Evolutionary conservation across 2,113 vertebrate species (phyloP).

Genomic region (Galeopterus variegatus): DNA sequence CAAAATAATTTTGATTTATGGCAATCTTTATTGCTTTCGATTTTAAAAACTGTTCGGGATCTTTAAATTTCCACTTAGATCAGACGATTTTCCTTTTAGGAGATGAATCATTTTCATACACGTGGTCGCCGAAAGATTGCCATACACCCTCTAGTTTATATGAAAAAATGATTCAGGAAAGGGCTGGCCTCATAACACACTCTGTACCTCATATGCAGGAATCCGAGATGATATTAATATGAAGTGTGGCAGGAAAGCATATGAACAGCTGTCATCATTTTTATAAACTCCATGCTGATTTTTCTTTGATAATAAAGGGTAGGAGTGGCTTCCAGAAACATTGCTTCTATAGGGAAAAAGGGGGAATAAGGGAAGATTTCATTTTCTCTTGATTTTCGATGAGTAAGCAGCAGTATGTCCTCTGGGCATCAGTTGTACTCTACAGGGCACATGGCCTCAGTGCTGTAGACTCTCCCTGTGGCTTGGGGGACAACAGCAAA

Average conservation of each 20-base stretch:
- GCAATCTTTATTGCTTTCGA: slow-evolving; percentile 15
- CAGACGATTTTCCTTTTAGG: slow-evolving; percentile 16
- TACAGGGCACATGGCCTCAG: not conserved
- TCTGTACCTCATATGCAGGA: slow-evolving; percentile 92
- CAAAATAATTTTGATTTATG: slow-evolving; percentile 35
- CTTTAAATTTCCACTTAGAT: slow-evolving; percentile 26
- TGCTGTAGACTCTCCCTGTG: not conserved
- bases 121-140: not conserved
- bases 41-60: not conserved
- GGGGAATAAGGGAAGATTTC: not conserved
- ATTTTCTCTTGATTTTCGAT: not conserved
- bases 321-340: slow-evolving; percentile 71
- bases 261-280: slow-evolving; percentile 7
- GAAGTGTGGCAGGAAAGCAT: slow-evolving; percentile 71
- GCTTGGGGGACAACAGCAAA: not conserved
- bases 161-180: not conserved
- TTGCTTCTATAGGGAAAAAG: slow-evolving; percentile 73
- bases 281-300: not conserved
- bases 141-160: not conserved
- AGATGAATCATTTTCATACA: slow-evolving; percentile 27
- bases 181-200: not conserved
- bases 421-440: not conserved
- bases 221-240: slow-evolving; percentile 91
- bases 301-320: slow-evolving; percentile 69
- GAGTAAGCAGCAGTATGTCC: not conserved